Evolutionary conservation across 2,797 vertebrate genomes (phyloP).

Genomic region (Rhabdomys pumilio): DNA sequence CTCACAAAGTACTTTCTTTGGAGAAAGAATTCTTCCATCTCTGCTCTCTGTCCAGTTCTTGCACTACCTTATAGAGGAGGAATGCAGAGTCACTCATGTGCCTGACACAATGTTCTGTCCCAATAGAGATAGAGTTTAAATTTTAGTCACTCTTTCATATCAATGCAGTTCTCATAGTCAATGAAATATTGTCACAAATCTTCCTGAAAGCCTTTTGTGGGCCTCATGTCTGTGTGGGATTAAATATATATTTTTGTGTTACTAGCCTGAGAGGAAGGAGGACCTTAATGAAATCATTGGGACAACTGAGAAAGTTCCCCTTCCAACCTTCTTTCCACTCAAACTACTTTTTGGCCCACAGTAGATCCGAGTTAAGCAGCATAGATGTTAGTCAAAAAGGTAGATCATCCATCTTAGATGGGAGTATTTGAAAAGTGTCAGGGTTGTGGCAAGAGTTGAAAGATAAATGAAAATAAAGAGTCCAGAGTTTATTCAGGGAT

Average conservation of each 20-base stretch:
- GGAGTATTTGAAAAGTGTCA: constrained; percentile 26
- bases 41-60: not conserved
- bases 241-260: not conserved
- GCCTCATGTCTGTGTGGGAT: not conserved
- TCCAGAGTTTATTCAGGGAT: constrained; percentile 47
- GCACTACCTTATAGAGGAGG: not conserved
- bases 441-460: not conserved
- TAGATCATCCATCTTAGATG: not conserved
- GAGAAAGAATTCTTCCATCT: not conserved
- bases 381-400: not conserved
- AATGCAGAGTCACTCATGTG: not conserved
- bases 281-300: constrained; percentile 18
- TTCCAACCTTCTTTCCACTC: not conserved
- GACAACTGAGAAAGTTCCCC: not conserved
- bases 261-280: not conserved
- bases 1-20: not conserved
- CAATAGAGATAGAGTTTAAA: not conserved
- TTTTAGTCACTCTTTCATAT: constrained; percentile 13
- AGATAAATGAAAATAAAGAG: constrained; percentile 55
- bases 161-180: not conserved
- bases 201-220: constrained; percentile 9
- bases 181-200: not conserved
- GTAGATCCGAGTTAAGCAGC: not conserved
- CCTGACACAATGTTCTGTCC: not conserved
- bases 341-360: not conserved